Percentiles rank a stretch among this genome's conserved stretches.
Evolutionary conservation across 2,797 vertebrate species (phyloP).

Genomic region (Falco naumanni): DNA sequence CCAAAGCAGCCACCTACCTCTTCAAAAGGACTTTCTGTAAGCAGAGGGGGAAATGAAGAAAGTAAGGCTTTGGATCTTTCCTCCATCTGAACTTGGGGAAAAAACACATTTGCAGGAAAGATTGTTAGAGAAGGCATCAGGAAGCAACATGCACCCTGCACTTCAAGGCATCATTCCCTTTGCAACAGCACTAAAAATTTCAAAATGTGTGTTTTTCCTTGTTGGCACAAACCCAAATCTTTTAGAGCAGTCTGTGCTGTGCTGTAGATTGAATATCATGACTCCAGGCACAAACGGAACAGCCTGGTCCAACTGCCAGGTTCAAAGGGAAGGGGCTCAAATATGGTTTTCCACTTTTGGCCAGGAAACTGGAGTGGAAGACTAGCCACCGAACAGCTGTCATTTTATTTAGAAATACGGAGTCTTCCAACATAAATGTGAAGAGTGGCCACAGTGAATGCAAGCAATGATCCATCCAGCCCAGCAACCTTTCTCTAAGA

Average conservation of each 20-base stretch:
- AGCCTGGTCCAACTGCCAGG: conserved; percentile 20
- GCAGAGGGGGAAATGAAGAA: not conserved
- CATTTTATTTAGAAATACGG: not conserved
- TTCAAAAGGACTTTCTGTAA: not conserved
- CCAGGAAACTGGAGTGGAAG: not conserved
- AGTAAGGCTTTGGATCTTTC: not conserved
- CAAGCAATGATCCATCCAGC: not conserved
- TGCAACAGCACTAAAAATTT: not conserved
- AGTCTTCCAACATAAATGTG: not conserved
- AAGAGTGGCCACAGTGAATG: not conserved
- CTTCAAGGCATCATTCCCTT: not conserved
- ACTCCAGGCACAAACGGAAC: conserved; percentile 19
- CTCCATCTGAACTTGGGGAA: not conserved
- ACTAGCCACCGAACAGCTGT: not conserved
- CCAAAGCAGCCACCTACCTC: not conserved
- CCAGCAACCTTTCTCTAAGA: not conserved
- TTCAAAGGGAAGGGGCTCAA: conserved; percentile 2
- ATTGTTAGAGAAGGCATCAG: not conserved
- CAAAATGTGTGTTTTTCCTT: not conserved
- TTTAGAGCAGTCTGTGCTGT: not conserved
- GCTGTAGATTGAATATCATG: conserved; percentile 5
- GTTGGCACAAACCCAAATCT: conserved; percentile 9
- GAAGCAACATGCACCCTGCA: not conserved
- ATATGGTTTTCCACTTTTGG: conserved; percentile 8
- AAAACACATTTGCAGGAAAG: not conserved